These are phyloP conservation scores for Montipora sp. DNA, from an alignment of 64 coral and sea anemone species.

Conservation along the genomic window DNA sequence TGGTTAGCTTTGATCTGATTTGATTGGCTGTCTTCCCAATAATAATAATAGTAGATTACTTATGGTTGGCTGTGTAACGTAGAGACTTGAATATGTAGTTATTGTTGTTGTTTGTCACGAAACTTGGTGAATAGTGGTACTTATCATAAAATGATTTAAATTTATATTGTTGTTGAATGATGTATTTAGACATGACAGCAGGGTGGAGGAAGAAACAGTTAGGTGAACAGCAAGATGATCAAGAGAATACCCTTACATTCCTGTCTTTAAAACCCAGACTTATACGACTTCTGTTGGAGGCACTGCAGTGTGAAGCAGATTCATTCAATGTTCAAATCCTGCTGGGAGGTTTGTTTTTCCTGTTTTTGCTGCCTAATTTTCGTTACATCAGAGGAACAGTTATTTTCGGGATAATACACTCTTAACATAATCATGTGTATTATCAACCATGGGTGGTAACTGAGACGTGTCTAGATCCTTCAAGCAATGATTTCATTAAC, in stretches of 20 bases:
- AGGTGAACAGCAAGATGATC: not conserved
- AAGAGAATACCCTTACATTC: slow-evolving; percentile 66
- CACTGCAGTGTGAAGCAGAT: slow-evolving; percentile 90
- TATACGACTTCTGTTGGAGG: slow-evolving; percentile 78
- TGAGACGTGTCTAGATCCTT: no score
- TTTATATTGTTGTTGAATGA: not conserved
- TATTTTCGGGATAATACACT: no score
- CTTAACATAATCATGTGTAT: no score
- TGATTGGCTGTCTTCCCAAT: no score
- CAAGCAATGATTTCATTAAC: no score
- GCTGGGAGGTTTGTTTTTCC: slow-evolving; percentile 74
- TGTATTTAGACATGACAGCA: slow-evolving; percentile 77
- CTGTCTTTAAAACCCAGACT: slow-evolving; percentile 83
- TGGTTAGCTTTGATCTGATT: no score
- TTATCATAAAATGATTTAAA: not conserved
- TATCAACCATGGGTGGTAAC: no score
- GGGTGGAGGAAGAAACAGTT: slow-evolving; percentile 61
- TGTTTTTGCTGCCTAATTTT: not conserved
- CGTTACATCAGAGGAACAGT: not conserved
- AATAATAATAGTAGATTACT: no score
- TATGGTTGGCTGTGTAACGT: no score
- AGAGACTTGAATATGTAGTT: no score
- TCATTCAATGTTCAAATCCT: slow-evolving; percentile 97
- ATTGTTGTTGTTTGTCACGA: no score
- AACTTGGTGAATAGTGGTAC: no score